Evolutionary conservation across 92 coral and sea anemone genomes (phyloP).

Genomic region (Epizoanthus stellaris): DNA sequence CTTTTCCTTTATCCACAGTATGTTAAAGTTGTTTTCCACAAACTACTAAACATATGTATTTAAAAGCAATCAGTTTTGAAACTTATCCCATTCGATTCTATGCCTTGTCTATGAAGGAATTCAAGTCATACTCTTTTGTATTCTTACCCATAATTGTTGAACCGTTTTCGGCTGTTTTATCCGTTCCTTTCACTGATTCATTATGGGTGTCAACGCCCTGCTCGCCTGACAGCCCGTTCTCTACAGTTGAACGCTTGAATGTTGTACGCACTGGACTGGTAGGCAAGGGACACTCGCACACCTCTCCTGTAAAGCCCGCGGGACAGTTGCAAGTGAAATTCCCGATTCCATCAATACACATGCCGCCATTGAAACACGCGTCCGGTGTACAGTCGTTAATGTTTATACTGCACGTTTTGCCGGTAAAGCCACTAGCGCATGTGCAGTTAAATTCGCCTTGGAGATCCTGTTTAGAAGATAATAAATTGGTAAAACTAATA

Average conservation of each 20-base stretch:
- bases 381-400: constrained; percentile 68
- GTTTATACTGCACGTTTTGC: constrained; percentile 70
- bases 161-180: constrained; percentile 16
- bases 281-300: constrained; percentile 54
- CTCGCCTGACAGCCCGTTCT: neutral
- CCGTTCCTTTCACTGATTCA: constrained; percentile 23
- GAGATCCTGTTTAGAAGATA: constrained; percentile 63
- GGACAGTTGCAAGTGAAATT: constrained; percentile 72
- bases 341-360: constrained; percentile 74
- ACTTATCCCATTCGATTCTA: too few species aligned
- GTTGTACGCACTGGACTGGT: constrained; percentile 22
- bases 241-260: constrained; percentile 2
- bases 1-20: too few species aligned
- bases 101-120: neutral
- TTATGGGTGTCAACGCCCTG: constrained; percentile 7
- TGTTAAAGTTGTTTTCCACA: too few species aligned
- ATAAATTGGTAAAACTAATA: neutral
- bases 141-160: constrained; percentile 21
- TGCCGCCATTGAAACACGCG: constrained; percentile 81
- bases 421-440: constrained; percentile 77
- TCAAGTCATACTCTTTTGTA: neutral
- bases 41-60: too few species aligned
- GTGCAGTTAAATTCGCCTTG: constrained; percentile 72
- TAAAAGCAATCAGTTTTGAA: too few species aligned
- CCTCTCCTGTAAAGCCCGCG: constrained; percentile 70